These are phyloP conservation scores for Microctonus aethiopoides DNA, from an alignment of 2,888 invertebrate genomes.

Conservation along the genomic window DNA sequence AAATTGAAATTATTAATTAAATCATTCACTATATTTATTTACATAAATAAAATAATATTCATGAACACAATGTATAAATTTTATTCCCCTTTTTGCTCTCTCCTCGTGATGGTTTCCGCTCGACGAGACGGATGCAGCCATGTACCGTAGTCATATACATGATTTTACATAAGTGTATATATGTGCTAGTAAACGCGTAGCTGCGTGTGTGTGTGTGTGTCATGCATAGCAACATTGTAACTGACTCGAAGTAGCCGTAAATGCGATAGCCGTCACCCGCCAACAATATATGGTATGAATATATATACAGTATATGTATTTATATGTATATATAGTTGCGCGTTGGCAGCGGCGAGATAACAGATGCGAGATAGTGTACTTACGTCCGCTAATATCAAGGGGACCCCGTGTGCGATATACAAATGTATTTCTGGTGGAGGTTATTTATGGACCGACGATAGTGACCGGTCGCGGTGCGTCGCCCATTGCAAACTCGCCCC, in stretches of 20 bases:
- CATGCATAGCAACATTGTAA: constrained; percentile 14
- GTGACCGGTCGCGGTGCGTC: constrained; percentile 31
- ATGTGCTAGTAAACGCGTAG: neutral
- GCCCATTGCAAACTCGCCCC: constrained; percentile 9
- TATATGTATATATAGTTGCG: constrained; percentile 16
- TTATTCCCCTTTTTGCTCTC: neutral
- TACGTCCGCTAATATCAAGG: constrained; percentile 51
- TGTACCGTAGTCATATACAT: neutral
- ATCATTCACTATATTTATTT: neutral
- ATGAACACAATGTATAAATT: neutral
- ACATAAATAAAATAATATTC: neutral
- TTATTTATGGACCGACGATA: constrained; percentile 59
- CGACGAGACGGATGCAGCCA: constrained; percentile 26
- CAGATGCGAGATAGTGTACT: constrained; percentile 51
- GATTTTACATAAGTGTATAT: neutral
- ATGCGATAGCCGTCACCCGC: constrained; percentile 3
- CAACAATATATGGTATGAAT: neutral
- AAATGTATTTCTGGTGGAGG: constrained; percentile 56
- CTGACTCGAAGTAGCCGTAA: constrained; percentile 12
- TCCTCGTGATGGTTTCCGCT: constrained; percentile 23
- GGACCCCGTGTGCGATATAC: constrained; percentile 47
- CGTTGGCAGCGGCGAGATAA: constrained; percentile 45
- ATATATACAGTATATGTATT: constrained; percentile 18
- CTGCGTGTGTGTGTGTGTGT: neutral
- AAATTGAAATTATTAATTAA: neutral